Base-by-base conservation (phyloP, 2,113 vertebrate genomes). In the Barnardius zonarius region DNA sequence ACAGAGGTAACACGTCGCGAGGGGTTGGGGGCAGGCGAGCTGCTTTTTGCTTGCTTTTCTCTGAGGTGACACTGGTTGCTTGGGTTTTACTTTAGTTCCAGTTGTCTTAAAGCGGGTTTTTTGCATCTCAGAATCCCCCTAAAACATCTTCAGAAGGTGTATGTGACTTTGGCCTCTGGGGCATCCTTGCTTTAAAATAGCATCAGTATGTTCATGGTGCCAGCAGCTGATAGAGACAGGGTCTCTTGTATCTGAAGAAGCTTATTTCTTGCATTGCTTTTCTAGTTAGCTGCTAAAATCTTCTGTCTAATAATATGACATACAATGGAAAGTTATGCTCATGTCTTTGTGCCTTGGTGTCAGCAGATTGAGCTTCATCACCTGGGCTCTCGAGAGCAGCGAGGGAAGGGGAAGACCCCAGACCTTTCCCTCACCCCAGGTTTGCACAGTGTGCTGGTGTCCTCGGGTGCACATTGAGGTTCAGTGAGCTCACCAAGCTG, bases 391-490 rank as follows among this genome's bases (percentile, higher is more conserved):
- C 7, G 1, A 49, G 77, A 51, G 33, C 83, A 33, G 37, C 30
- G 59, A 33, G 41, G 27, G 55, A n/a, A 79, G 69, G 16, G 41
- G 30, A 30, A 64, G 59, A 59, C 18, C 30, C 17, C 1, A 4
- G 22, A 4, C 28, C 43, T 81, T 61, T 14, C 59, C 17, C 37
- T 55, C 8, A 0, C 49, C 59, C 16, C 35, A 3, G 5, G 13
- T 59, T 66, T 46, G 16, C 41, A 55, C 24, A 4, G 1, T 24
- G 10, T 30, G 33, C 43, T 31, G 1, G 5, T 5, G 1, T n/a
- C 28, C 64, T 68, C 3, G 0, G n/a, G 23, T 1, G 1, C 13
- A 28, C 2, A 6, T 5, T 61, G 7, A 41, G 19, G 3, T 41
- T 6, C 10, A n/a, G 23, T 39, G 35, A 27, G 37, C 23, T 91